phyloP scores from a whole-genome alignment of 2,113 vertebrate genomes.

The Sinocyclocheilus anshuiensis region DNA sequence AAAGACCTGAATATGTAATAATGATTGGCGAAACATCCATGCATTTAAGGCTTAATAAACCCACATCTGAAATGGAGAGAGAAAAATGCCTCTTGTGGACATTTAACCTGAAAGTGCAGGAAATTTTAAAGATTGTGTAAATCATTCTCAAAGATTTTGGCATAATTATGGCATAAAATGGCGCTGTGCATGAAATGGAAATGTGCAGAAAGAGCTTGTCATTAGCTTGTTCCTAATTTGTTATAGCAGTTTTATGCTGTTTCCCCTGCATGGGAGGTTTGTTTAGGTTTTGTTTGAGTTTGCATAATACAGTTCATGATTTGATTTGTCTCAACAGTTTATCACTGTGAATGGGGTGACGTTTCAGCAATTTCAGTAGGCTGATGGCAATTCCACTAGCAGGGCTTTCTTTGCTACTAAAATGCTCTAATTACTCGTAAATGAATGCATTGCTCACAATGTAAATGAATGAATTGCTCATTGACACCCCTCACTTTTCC shows the following conservation, averaged over 20 bases:
- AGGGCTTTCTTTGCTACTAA: slow-evolving; percentile 39
- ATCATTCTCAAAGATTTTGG: neutral
- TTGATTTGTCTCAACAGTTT: slow-evolving; percentile 18
- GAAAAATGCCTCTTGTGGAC: neutral
- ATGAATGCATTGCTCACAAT: slow-evolving; percentile 17
- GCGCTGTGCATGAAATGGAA: neutral
- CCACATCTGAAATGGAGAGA: neutral
- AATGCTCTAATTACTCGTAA: slow-evolving; percentile 40
- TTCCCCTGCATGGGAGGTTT: neutral
- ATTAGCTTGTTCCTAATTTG: neutral
- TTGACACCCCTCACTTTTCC: slow-evolving; percentile 37
- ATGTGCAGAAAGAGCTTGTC: neutral
- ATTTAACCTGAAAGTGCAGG: neutral
- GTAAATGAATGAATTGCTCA: slow-evolving; percentile 13
- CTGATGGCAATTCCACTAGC: slow-evolving; percentile 31
- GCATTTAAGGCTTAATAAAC: neutral
- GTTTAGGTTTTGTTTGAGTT: neutral
- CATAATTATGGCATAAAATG: neutral
- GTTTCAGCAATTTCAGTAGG: slow-evolving; percentile 13
- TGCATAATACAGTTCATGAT: slow-evolving; percentile 7
- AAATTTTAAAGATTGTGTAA: neutral
- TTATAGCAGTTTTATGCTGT: neutral
- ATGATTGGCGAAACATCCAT: too few species aligned
- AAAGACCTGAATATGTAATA: too few species aligned
- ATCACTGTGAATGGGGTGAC: neutral